phyloP scores from a whole-genome alignment of 1,140 invertebrate genomes.

The Heliconius hermathena region DNA sequence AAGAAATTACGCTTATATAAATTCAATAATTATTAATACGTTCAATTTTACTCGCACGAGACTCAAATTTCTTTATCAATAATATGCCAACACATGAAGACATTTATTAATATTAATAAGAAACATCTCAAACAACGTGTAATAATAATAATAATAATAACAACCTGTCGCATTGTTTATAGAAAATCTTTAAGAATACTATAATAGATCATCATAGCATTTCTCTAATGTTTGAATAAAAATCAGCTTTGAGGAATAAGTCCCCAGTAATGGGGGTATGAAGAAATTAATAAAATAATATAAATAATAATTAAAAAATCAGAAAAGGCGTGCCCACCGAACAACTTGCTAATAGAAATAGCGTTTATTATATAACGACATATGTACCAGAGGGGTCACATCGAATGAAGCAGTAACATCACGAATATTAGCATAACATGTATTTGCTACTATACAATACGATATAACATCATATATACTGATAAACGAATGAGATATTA shows the following conservation, averaged over 20 bases:
- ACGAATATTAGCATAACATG: neutral
- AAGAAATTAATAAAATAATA: too few species aligned
- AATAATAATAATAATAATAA: too few species aligned
- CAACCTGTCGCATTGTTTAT: too few species aligned
- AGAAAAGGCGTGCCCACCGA: too few species aligned
- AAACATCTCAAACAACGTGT: neutral
- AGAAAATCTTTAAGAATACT: too few species aligned
- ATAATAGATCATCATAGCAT: too few species aligned
- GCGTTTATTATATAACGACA: neutral
- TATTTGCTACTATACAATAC: neutral
- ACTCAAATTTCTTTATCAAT: constrained; percentile 1
- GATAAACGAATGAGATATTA: neutral
- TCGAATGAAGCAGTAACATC: constrained; percentile 8
- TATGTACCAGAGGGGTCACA: neutral
- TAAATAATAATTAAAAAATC: too few species aligned
- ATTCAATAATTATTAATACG: neutral
- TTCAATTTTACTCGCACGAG: neutral
- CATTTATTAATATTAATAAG: neutral
- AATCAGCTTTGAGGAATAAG: too few species aligned
- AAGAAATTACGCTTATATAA: neutral
- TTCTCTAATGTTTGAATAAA: too few species aligned
- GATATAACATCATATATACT: neutral
- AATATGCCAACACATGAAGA: neutral
- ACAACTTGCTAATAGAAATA: neutral
- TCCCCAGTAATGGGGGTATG: too few species aligned